Evolutionary conservation across 1,140 invertebrate species (phyloP).

Genomic region (Babylonia areolata): DNA sequence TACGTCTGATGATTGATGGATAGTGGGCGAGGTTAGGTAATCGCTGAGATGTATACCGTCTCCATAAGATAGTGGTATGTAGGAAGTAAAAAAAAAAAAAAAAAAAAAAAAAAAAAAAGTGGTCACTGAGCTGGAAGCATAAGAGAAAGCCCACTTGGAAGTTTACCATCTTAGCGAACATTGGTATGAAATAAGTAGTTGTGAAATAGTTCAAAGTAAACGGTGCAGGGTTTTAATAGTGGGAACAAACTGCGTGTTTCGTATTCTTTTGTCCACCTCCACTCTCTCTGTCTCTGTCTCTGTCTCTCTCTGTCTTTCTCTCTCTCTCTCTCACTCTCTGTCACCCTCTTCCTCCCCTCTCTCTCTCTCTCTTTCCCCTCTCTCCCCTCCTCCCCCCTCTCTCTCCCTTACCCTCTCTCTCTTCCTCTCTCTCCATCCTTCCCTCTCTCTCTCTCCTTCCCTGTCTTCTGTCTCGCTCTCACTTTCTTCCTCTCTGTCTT

Average conservation of each 20-base stretch:
- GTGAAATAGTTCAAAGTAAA: too few species aligned
- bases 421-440: neutral
- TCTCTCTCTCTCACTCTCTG: constrained; percentile 1
- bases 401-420: neutral
- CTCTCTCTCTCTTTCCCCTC: constrained; percentile 1
- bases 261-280: neutral
- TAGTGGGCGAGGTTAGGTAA: too few species aligned
- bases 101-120: too few species aligned
- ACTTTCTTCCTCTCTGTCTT: too few species aligned
- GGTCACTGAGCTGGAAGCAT: too few species aligned
- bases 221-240: too few species aligned
- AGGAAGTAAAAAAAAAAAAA: neutral
- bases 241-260: too few species aligned
- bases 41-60: too few species aligned
- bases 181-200: too few species aligned
- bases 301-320: constrained; percentile 9
- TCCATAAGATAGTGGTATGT: too few species aligned
- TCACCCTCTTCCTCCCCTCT: neutral
- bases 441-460: neutral
- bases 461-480: neutral
- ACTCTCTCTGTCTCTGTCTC: neutral
- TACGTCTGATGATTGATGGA: too few species aligned
- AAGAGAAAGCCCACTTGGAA: neutral
- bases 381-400: neutral
- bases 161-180: neutral